Evolutionary conservation across 1,140 invertebrate genomes (phyloP).

Genomic region (Drosophila littoralis): DNA sequence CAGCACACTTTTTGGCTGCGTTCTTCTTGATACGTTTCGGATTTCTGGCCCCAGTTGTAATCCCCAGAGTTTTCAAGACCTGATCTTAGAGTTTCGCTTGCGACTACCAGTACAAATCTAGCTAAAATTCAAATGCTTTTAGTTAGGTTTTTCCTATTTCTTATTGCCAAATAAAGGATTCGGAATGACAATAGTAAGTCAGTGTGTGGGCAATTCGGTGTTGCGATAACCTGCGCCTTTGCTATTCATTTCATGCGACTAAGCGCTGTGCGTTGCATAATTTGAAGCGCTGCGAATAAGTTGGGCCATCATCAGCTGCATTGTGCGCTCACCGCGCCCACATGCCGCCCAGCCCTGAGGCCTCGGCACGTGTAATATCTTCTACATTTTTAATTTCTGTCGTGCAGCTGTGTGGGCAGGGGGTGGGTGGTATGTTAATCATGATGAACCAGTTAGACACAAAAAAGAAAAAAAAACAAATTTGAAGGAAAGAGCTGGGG

Average conservation of each 20-base stretch:
- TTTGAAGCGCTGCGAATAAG: constrained; percentile 15
- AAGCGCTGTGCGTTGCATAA: constrained; percentile 23
- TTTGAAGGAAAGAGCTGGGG: constrained; percentile 1
- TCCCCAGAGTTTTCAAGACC: no score
- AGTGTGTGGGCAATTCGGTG: not conserved
- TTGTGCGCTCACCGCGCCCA: not conserved
- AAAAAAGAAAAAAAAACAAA: constrained; percentile 27
- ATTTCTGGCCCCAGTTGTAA: no score
- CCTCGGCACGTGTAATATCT: constrained; percentile 41
- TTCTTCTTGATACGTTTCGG: no score
- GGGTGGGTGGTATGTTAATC: constrained; percentile 61
- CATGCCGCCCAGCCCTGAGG: not conserved
- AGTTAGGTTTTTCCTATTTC: no score
- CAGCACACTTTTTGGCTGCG: no score
- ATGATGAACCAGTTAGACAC: constrained; percentile 77
- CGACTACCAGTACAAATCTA: no score
- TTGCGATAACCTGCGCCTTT: no score
- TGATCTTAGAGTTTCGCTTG: no score
- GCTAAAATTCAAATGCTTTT: no score
- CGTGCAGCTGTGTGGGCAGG: not conserved
- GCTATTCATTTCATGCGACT: not conserved
- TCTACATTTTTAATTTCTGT: constrained; percentile 68
- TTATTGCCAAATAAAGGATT: no score
- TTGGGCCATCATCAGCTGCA: constrained; percentile 34
- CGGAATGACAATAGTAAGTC: no score